A percentile compares a stretch with the other conserved stretches of the same genome.
phyloP scores from a whole-genome alignment of 2,113 vertebrate species.

The Xyrauchen texanus region DNA sequence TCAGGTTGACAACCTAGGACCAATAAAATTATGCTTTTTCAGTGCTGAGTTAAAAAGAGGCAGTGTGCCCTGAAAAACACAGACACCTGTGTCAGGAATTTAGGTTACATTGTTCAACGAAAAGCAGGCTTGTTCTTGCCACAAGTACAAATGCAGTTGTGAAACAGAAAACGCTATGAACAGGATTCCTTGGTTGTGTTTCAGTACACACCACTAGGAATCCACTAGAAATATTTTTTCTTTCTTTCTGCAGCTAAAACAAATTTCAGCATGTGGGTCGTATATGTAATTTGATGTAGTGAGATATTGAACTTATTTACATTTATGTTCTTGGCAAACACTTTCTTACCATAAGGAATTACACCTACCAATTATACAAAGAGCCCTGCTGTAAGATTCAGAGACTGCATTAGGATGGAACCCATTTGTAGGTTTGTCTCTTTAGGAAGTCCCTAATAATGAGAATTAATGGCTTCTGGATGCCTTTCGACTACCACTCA shows the following conservation, averaged over 20 bases:
- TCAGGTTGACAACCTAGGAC: too few relatives aligned
- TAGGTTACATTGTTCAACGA: not conserved
- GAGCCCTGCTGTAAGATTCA: conserved; percentile 3
- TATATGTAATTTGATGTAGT: not conserved
- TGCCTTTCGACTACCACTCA: conserved; percentile 42
- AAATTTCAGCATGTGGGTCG: not conserved
- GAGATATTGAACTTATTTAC: not conserved
- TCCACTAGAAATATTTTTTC: not conserved
- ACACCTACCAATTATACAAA: not conserved
- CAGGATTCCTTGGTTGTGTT: not conserved
- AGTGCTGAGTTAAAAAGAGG: not conserved
- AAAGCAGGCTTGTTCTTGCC: not conserved
- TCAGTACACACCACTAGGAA: not conserved
- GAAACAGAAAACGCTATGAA: not conserved
- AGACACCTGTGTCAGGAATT: not conserved
- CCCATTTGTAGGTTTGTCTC: conserved; percentile 13
- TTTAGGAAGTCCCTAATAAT: conserved; percentile 14
- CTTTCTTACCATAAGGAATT: not conserved
- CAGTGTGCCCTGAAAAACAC: not conserved
- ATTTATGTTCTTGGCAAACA: conserved; percentile 2
- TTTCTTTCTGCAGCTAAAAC: not conserved
- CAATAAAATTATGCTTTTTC: not conserved
- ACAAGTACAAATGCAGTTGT: not conserved
- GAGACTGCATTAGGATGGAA: not conserved
- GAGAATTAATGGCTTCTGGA: conserved; percentile 35